Evolutionary conservation across 1,140 invertebrate species (phyloP).

Genomic region (Druon quercuslanigerum): DNA sequence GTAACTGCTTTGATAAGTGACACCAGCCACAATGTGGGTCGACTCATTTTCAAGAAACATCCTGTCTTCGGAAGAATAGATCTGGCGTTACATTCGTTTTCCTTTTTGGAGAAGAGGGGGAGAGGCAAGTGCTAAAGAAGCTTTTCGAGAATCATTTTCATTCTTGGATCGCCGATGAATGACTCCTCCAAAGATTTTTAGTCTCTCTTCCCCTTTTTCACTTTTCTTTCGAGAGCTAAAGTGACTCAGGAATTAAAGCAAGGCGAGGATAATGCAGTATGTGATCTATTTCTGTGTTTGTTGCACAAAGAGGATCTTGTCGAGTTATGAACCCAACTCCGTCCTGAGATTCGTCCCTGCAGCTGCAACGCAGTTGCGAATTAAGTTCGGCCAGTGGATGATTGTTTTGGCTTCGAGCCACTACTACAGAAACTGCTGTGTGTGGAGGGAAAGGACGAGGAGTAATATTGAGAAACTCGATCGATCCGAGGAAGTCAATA

Average conservation of each 20-base stretch:
- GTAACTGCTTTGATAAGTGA: constrained; percentile 24
- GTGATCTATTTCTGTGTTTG: constrained; percentile 60
- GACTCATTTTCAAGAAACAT: constrained; percentile 19
- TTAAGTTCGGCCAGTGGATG: constrained; percentile 61
- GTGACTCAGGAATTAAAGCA: constrained; percentile 51
- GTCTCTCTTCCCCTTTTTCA: neutral
- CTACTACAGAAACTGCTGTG: constrained; percentile 40
- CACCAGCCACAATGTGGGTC: constrained; percentile 27
- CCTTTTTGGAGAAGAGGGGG: neutral
- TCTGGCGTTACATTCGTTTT: neutral
- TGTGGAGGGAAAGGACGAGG: constrained; percentile 46
- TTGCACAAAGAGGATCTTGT: constrained; percentile 59
- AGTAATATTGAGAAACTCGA: constrained; percentile 17
- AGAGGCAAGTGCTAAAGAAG: constrained; percentile 5
- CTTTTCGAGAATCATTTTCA: constrained; percentile 32
- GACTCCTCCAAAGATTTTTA: constrained; percentile 39
- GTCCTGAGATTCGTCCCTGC: constrained; percentile 39
- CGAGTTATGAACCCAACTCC: constrained; percentile 48
- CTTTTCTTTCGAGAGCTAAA: constrained; percentile 11
- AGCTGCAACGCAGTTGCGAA: constrained; percentile 54
- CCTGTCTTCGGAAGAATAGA: neutral
- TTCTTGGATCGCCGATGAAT: constrained; percentile 47
- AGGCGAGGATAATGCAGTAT: constrained; percentile 45
- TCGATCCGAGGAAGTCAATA: constrained; percentile 16
- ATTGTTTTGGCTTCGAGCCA: constrained; percentile 55